Evolutionary conservation across 2,113 vertebrate genomes (phyloP), one percentile per base, ranked within the genome.

Genomic region (Crocuta crocuta): DNA sequence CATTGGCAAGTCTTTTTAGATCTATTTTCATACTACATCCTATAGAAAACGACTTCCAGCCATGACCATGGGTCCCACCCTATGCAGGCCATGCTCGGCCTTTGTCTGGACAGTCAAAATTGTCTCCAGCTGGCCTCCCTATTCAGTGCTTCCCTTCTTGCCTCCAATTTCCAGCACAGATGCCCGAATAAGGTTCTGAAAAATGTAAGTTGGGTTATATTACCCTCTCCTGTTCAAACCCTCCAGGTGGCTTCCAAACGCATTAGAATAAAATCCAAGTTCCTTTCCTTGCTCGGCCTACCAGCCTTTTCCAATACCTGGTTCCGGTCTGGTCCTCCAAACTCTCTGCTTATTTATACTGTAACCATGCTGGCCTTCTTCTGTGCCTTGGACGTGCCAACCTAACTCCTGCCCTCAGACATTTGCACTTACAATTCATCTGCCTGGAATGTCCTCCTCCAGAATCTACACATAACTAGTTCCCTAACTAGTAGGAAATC

Each of bases 81-180:
- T 12, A 23, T 26, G 78, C 28, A 43, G 21, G n/a, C 70, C 17
- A 4, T 7, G 6, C 31, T 17, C 1, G 26, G 13, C 39, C 70
- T 10, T 35, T 28, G 1, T 4, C 10, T 4, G 28, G 61, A 88
- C 13, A 39, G 3, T 45, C 58, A 8, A 24, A 48, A 21, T 1
- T 13, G 76, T 33, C 48, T 76, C 68, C 9, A 26, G 33, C 16
- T 65, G 23, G 10, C 61, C 24, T 63, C 50, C 31, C 45, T n/a
- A 50, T 55, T 86, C 76, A 13, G 31, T 53, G 39, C 53, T 53
- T 83, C 16, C 78, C 35, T 79, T 15, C 28, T 21, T 50, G 17
- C 17, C 33, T 68, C 31, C 24, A 31, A 21, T 45, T 86, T 81
- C 80, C 45, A 95, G 84, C 61, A 74, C 48, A 89, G 66, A 81